phyloP scores from a whole-genome alignment of 2,888 invertebrate species.

The Oscheius onirici region DNA sequence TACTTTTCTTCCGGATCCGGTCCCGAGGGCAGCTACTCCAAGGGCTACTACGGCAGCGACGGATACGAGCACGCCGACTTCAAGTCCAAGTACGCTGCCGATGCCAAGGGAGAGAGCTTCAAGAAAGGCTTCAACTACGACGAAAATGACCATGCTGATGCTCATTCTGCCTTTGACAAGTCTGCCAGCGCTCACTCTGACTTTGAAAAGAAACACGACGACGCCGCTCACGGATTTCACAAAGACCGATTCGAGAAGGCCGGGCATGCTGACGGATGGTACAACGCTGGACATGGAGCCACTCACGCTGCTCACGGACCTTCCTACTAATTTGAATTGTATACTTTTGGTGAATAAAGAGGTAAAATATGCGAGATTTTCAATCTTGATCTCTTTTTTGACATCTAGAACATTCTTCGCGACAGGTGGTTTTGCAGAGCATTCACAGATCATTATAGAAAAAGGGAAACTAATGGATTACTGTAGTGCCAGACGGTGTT shows the following conservation, averaged over 20 bases:
- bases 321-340: conserved; percentile 4
- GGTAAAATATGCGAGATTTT: too few relatives aligned
- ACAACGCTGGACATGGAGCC: conserved; percentile 6
- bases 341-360: too few relatives aligned
- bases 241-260: conserved; percentile 19
- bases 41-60: conserved; percentile 23
- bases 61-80: conserved; percentile 20
- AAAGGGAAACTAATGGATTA: too few relatives aligned
- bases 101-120: conserved; percentile 16
- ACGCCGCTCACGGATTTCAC: conserved; percentile 8
- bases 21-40: conserved; percentile 25
- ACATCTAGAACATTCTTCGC: background rate
- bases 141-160: conserved; percentile 20
- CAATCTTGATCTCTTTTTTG: too few relatives aligned
- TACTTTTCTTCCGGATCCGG: conserved; percentile 26
- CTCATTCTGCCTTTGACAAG: conserved; percentile 16
- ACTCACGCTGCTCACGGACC: conserved; percentile 26
- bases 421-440: too few relatives aligned
- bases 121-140: conserved; percentile 23
- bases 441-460: too few relatives aligned
- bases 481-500: too few relatives aligned
- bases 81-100: conserved; percentile 22
- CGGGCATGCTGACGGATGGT: conserved; percentile 20
- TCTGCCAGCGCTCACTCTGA: background rate
- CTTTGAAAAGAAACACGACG: conserved; percentile 24